A percentile compares a stretch with the other conserved stretches of the same genome.
phyloP scores from a whole-genome alignment of 64 coral and sea anemone species.

The Montipora cactus region DNA sequence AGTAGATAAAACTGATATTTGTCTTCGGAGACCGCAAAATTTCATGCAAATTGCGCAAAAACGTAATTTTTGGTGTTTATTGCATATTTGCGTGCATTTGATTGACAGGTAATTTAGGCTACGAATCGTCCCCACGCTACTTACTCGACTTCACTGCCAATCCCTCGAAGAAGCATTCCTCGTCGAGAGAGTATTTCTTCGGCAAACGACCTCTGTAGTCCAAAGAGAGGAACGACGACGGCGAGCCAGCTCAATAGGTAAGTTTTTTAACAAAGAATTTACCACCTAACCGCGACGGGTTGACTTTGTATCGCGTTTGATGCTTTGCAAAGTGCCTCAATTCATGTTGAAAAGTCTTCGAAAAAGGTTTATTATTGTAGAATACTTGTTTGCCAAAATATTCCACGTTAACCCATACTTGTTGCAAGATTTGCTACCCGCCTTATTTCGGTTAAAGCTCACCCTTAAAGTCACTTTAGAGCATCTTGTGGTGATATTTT shows the following conservation, averaged over 20 bases:
- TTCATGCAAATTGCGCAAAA: background rate
- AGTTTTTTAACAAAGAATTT: background rate
- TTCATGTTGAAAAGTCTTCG: conserved; percentile 22
- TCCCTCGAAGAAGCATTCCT: conserved; percentile 20
- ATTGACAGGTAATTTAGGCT: conserved; percentile 60
- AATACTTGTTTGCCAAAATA: conserved; percentile 31
- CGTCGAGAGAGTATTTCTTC: background rate
- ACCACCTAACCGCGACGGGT: background rate
- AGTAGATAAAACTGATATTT: background rate
- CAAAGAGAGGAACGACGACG: background rate
- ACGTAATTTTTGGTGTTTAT: background rate
- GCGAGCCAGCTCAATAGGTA: background rate
- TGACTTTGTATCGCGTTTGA: background rate
- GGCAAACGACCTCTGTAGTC: conserved; percentile 11
- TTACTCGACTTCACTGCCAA: conserved; percentile 35
- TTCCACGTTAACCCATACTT: conserved; percentile 16
- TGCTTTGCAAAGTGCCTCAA: background rate
- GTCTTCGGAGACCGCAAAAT: background rate
- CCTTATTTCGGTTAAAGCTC: background rate
- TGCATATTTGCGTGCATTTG: conserved; percentile 41
- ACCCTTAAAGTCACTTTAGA: conserved; percentile 1
- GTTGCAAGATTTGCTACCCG: conserved; percentile 9
- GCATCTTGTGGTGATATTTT: background rate
- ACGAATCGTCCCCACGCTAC: conserved; percentile 56
- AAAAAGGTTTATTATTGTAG: background rate